Evolutionary conservation across 2,113 vertebrate genomes (phyloP), one percentile per base, ranked within the genome.

Genomic region (Corythornis madagascariensis): DNA sequence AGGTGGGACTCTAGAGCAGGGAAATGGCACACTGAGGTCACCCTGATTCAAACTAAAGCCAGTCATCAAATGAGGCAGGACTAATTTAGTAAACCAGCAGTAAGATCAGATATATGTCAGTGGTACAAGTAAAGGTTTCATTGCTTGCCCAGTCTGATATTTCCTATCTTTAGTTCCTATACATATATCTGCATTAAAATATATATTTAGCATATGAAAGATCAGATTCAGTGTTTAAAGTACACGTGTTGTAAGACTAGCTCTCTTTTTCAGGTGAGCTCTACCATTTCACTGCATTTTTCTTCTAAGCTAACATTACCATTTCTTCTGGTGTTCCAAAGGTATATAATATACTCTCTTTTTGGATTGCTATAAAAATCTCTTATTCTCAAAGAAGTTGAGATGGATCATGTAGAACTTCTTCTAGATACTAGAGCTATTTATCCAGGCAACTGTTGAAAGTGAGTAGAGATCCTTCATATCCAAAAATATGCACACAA

Each of bases 401-500:
- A 57, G 38, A 8, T 52, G 20, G 18, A 25, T 64, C 7, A 28
- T 53, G 10, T 0, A 48, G 63, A 86, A 69, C 84, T 95, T 69
- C 35, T 90, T 71, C 35, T 31, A 21, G 22, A 60, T 82, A 53
- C 16, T 43, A 57, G 50, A 85, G 21, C 45, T 72, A 45, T 47
- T 81, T 40, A 56, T 25, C 9, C 56, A 76, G 38, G 6, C 10
- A 70, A n/a, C 7, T 89, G 8, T 31, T 86, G 60, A 74, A 87
- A 76, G 16, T 33, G 11, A 55, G 40, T 31, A 55, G 31, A 66
- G 33, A n/a, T 73, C 22, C 66, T 67, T 35, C 56, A 64, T 83
- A 71, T 21, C 2, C 28, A 57, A 71, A 85, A 85, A 35, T 7
- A 15, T 21, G 20, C 6, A 4, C 0, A 1, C 43, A 16, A 18